Conservation (phyloP, 37 sponge, comb jelly and placozoan genomes). For the Aphrocallistes beatrix region DNA sequence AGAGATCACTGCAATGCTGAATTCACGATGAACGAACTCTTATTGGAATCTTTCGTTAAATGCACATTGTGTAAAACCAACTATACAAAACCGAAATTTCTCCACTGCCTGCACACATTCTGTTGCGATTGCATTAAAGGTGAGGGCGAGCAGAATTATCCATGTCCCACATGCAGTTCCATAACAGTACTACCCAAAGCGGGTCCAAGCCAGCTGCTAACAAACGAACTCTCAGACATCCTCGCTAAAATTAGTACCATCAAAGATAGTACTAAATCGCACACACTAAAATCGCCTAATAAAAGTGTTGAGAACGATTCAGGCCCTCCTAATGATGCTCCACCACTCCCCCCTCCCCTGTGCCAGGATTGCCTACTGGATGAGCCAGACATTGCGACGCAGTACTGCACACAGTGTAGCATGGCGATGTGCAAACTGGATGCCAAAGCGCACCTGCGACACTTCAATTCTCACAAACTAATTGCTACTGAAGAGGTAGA, state of each 20-base stretch:
- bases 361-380: not conserved
- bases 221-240: slow-evolving; percentile 11
- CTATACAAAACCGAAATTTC: not conserved
- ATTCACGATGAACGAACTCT: too few relatives aligned
- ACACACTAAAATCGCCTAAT: not conserved
- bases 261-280: not conserved
- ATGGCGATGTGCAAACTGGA: not conserved
- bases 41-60: not conserved
- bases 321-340: not conserved
- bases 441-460: not conserved
- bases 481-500: not conserved
- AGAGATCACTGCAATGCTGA: too few relatives aligned
- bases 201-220: not conserved
- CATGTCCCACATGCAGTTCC: not conserved
- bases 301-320: not conserved
- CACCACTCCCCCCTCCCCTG: not conserved
- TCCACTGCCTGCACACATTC: not conserved
- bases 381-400: not conserved
- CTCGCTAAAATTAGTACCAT: not conserved
- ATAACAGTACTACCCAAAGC: not conserved
- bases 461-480: not conserved
- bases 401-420: slow-evolving; percentile 1
- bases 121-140: not conserved
- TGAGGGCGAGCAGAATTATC: not conserved
- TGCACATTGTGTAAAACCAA: slow-evolving; percentile 1